Conservation (phyloP, 2,888 invertebrate genomes). For the Dexiosoma caninum region DNA sequence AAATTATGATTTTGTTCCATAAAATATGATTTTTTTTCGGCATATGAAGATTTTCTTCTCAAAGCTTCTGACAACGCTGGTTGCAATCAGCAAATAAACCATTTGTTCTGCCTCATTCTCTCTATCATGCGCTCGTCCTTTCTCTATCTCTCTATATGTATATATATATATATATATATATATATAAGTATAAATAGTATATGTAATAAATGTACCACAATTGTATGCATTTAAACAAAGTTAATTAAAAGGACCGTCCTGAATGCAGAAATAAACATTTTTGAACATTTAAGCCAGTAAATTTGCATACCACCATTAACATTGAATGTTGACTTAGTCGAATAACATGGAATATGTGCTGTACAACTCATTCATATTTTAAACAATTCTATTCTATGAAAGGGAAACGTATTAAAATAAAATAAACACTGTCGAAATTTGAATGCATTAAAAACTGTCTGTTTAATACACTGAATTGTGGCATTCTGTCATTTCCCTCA, state of each 20-base stretch:
- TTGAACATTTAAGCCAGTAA: slow-evolving; percentile 32
- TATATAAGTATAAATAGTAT: too few species aligned
- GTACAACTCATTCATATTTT: not conserved
- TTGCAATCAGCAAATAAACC: too few species aligned
- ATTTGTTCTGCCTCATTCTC: too few species aligned
- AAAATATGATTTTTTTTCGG: too few species aligned
- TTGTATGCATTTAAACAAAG: slow-evolving; percentile 26
- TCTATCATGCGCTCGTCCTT: too few species aligned
- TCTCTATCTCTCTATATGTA: too few species aligned
- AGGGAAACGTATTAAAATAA: not conserved
- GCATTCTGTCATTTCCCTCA: not conserved
- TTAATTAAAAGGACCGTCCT: slow-evolving; percentile 7
- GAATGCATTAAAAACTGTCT: slow-evolving; percentile 15
- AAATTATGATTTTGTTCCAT: too few species aligned
- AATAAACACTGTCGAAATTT: slow-evolving; percentile 41
- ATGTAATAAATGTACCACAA: too few species aligned
- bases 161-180: too few species aligned
- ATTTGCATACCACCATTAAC: slow-evolving; percentile 28
- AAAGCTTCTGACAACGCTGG: too few species aligned
- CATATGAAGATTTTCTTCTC: too few species aligned
- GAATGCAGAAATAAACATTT: slow-evolving; percentile 46
- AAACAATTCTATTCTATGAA: slow-evolving; percentile 19
- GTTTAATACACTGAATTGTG: slow-evolving; percentile 29
- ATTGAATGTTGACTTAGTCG: not conserved
- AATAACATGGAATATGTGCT: not conserved